Conservation (phyloP, 2,113 vertebrate species). For the Phasianus colchicus region DNA sequence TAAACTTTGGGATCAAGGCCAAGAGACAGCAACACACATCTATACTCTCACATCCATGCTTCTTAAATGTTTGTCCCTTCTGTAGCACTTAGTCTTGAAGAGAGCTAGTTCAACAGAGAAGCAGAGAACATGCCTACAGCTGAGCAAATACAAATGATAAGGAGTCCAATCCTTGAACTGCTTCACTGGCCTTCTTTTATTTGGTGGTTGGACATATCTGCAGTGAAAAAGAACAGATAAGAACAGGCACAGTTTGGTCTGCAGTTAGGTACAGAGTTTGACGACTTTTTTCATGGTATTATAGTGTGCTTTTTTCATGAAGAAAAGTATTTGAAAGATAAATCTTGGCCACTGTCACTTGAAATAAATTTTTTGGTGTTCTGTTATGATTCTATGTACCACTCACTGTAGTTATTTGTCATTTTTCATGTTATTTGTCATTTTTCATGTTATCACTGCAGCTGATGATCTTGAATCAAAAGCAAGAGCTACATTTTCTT, state of each 20-base stretch:
- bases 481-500: neutral
- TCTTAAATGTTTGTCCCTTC: neutral
- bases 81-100: neutral
- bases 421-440: neutral
- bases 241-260: neutral
- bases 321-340: neutral
- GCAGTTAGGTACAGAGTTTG: neutral
- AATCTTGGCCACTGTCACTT: neutral
- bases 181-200: neutral
- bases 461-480: neutral
- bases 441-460: neutral
- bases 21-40: neutral
- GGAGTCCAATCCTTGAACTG: neutral
- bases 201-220: neutral
- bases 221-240: neutral
- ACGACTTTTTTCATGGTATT: neutral
- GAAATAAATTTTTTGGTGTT: neutral
- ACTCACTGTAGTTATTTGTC: neutral
- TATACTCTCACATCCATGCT: accelerated
- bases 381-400: neutral
- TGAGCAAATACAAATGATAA: neutral
- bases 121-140: neutral
- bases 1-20: neutral
- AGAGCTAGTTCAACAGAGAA: neutral
- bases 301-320: neutral